These are phyloP conservation scores for Dinomys branickii DNA, from an alignment of 2,113 vertebrate genomes.

Conservation along the genomic window DNA sequence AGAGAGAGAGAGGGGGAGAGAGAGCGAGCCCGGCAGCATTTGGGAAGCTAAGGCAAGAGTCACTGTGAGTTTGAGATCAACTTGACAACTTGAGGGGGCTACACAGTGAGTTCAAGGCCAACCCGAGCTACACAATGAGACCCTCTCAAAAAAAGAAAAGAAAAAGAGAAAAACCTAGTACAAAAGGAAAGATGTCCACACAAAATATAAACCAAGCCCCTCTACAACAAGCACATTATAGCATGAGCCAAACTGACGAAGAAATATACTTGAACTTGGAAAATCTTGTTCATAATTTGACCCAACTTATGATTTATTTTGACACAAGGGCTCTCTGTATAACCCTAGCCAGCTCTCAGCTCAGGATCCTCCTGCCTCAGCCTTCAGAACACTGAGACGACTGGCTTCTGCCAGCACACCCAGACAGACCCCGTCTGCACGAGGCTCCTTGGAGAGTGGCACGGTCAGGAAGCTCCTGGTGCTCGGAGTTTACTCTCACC, in stretches of 20 bases:
- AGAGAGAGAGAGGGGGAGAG: background rate
- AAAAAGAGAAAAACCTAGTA: background rate
- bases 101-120: background rate
- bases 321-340: background rate
- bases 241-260: conserved; percentile 25
- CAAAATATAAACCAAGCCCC: background rate
- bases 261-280: conserved; percentile 20
- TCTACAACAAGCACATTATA: background rate
- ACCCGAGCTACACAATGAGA: no score
- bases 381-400: background rate
- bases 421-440: background rate
- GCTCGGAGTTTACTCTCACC: background rate
- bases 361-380: background rate
- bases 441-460: background rate
- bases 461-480: background rate
- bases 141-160: background rate
- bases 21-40: background rate
- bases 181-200: background rate
- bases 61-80: background rate
- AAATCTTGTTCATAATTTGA: conserved; percentile 17
- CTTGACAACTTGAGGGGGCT: background rate
- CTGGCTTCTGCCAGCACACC: background rate
- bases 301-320: background rate
- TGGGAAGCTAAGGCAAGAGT: background rate
- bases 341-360: background rate